Base-by-base conservation (phyloP, 2,888 invertebrate genomes). In the Leptinotarsa haldemani region DNA sequence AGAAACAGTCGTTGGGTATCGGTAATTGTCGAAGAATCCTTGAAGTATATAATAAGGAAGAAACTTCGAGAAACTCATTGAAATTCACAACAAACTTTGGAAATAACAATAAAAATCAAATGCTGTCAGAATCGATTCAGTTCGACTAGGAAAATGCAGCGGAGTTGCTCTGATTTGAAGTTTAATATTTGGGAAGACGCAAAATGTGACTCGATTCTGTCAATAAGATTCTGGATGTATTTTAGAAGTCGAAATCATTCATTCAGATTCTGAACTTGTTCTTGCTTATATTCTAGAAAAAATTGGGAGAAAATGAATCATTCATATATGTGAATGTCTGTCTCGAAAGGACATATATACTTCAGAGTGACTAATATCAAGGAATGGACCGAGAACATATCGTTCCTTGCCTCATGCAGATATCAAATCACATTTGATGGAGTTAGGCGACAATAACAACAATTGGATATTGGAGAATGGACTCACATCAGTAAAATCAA, bases 101-200 rank as follows among this genome's bases (percentile, higher is more conserved):
- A 80, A 81, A 84, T 84, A 84, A 85, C 84, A 83, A 81, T 85
- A 84, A 85, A 85, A 85, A 83, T 83, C 84, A 81, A 84, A 81
- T 82, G 81, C 78, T 82, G 83, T 81, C 82, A 82, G 81, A 83
- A 83, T 84, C 82, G 84, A 83, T 84, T 82, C 78, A 79, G 77
- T 68, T 68, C 61, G 56, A 48, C 74, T 67, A 69, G 71, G 46
- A 65, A 74, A 18, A 58, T 53, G 53, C 40, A 40, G 50, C 53
- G 15, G 12, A 65, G 47, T 47, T 47, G 20, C 47, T 46, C n/a
- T 15, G 67, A 48, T 67, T 67, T 30, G 16, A 30, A 67, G 52
- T 67, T 52, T 25, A 67, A 67, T 67, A 67, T 53, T 9, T 46
- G 15, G 30, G 67, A 67, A 67, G 67, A 67, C 25, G 4, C 7